Conservation (phyloP, 2,113 vertebrate genomes). For the Chinchilla lanigera region DNA sequence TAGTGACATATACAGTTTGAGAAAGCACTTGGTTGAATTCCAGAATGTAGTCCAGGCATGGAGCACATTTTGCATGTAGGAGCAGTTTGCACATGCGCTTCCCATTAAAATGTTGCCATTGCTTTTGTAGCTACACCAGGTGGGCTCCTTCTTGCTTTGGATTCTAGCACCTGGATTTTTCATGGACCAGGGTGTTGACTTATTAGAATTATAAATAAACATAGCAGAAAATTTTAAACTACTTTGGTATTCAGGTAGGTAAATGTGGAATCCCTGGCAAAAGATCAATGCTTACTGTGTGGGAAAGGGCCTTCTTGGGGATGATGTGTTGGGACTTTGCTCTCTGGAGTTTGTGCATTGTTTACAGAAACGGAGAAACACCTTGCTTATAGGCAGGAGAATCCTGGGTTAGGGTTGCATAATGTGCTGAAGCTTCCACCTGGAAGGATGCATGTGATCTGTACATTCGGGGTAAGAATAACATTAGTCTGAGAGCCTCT, state of each 20-base stretch:
- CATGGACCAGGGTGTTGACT: not conserved
- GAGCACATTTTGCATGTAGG: not conserved
- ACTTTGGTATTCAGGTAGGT: conserved; percentile 13
- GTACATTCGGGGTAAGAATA: not conserved
- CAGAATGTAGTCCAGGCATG: not conserved
- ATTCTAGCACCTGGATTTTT: not conserved
- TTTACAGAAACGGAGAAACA: not conserved
- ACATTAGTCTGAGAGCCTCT: not conserved
- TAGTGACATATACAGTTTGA: not conserved
- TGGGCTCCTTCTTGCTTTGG: not conserved
- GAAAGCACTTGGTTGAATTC: not conserved
- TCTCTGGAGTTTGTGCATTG: not conserved
- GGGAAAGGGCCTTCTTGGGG: not conserved
- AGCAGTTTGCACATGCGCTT: not conserved
- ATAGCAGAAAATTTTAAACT: not conserved
- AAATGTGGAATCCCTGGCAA: not conserved
- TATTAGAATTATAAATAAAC: not conserved
- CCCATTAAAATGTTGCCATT: not conserved
- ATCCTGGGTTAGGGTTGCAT: not conserved
- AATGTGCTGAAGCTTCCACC: not conserved
- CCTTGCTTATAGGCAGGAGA: not conserved
- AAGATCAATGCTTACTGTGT: not conserved
- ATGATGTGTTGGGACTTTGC: not conserved
- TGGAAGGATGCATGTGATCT: not conserved
- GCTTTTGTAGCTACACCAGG: not conserved